Percentiles rank a stretch among this genome's conserved stretches.
Evolutionary conservation across 2,888 invertebrate species (phyloP).

Genomic region (Mythimna impura): DNA sequence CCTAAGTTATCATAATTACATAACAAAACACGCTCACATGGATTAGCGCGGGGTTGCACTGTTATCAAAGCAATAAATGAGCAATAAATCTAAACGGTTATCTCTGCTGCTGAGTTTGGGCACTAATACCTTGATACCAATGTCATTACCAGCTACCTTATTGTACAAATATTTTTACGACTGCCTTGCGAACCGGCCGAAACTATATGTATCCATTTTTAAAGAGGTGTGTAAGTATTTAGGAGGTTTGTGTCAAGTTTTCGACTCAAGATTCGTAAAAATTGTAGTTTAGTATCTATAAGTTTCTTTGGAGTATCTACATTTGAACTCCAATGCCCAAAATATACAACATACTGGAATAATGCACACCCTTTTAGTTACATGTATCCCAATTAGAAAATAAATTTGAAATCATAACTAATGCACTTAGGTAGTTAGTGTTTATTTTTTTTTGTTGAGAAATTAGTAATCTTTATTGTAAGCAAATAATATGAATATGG

Average conservation of each 20-base stretch:
- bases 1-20: constrained; percentile 50
- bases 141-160: constrained; percentile 45
- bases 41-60: constrained; percentile 66
- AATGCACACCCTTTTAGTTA: too few species aligned
- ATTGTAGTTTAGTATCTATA: too few species aligned
- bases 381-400: too few species aligned
- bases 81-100: constrained; percentile 79
- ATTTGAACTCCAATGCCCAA: too few species aligned
- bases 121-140: constrained; percentile 59
- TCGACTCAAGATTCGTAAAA: not conserved
- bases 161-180: constrained; percentile 40
- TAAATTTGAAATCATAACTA: too few species aligned
- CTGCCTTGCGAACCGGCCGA: constrained; percentile 6
- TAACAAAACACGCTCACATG: constrained; percentile 53
- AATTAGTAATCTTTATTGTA: too few species aligned
- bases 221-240: not conserved
- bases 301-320: too few species aligned
- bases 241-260: not conserved
- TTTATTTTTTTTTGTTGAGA: too few species aligned
- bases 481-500: too few species aligned
- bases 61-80: constrained; percentile 71
- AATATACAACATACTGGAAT: too few species aligned
- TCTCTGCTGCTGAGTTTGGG: constrained; percentile 71
- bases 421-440: too few species aligned
- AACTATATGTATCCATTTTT: not conserved